Base-by-base conservation (phyloP, 2,797 vertebrate genomes). In the Falco rusticolus region DNA sequence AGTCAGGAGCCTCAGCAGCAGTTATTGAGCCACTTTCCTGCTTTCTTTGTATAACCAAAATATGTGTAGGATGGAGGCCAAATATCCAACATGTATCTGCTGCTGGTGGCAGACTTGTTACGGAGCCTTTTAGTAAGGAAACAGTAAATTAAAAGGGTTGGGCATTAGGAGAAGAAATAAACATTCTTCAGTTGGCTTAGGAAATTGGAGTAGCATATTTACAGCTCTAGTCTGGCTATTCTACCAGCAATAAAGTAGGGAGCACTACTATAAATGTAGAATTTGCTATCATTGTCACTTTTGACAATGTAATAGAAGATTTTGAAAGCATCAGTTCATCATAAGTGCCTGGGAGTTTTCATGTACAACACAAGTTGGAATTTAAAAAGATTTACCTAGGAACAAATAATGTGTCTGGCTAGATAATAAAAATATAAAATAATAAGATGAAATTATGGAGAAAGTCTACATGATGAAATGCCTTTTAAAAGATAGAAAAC, bases 251-350 rank as follows among this genome's bases (percentile, higher is more conserved):
- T 60, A 48, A 82, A 53, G 9, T 28, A 60, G 39, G 25, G 24
- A 85, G 5, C 29, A 26, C 14, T 41, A 2, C 17, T 31, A 28
- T 33, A 80, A 69, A 72, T 61, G 26, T 48, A 84, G 64, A 81
- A 91, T 83, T 87, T 37, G 21, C 84, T 76, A 20, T 91, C n/a
- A n/a, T 63, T 84, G 74, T 78, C 51, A 71, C 25, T 85, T 92
- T 89, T 82, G 51, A 90, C 50, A 80, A 59, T 19, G 57, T 59
- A 92, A 87, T 76, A 64, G 53, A 87, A 83, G 53, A 68, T 81
- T 85, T 68, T 84, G 81, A 86, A 96, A 94, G 59, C 70, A 47
- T 88, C 54, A 37, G 45, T 88, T 95, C 83, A 66, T 87, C 14
- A 0, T 77, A 74, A 91, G 48, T 78, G 47, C 41, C 34, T 94